Conservation (phyloP, 1,140 invertebrate genomes). For the Papilio helenus region DNA sequence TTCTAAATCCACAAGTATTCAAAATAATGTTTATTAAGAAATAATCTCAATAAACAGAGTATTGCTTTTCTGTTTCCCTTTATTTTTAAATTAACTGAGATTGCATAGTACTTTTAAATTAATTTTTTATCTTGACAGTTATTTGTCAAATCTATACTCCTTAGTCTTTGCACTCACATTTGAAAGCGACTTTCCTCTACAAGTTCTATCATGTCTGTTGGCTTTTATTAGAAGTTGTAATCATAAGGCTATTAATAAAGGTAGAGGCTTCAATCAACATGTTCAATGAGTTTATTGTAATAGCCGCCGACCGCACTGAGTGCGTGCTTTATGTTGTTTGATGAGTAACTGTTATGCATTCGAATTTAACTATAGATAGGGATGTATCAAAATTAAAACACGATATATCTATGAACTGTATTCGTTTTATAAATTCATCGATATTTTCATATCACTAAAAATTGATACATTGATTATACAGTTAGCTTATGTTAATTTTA, state of each 20-base stretch:
- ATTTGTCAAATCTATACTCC: background rate
- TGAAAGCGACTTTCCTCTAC: slow-evolving; percentile 58
- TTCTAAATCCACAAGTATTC: too few relatives aligned
- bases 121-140: too few relatives aligned
- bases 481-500: too few relatives aligned
- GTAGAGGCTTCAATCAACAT: slow-evolving; percentile 65
- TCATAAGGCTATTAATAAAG: slow-evolving; percentile 72
- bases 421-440: too few relatives aligned
- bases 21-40: too few relatives aligned
- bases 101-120: too few relatives aligned
- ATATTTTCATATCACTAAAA: too few relatives aligned
- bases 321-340: slow-evolving; percentile 30
- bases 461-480: too few relatives aligned
- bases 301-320: slow-evolving; percentile 41
- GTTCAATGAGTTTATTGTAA: slow-evolving; percentile 69
- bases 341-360: slow-evolving; percentile 8
- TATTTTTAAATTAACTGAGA: too few relatives aligned
- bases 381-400: background rate
- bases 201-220: slow-evolving; percentile 58
- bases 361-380: background rate
- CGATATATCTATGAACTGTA: background rate
- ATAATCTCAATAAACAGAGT: too few relatives aligned
- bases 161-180: slow-evolving; percentile 46
- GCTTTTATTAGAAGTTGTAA: slow-evolving; percentile 68
- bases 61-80: too few relatives aligned